These are phyloP conservation scores for Maniola jurtina DNA, from an alignment of 1,140 invertebrate species.

Conservation along the genomic window DNA sequence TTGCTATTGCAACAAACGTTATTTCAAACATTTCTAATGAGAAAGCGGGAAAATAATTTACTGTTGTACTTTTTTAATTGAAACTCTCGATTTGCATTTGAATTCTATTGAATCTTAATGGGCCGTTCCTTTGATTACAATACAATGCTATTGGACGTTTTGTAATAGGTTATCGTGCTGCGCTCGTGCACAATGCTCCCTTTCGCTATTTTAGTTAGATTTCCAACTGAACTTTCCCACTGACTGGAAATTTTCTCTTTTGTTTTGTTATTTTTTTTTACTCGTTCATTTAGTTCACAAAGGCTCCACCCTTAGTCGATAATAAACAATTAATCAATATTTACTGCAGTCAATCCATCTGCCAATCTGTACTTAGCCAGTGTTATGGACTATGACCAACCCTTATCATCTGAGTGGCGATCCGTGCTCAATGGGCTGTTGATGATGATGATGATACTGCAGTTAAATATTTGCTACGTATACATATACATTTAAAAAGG, in stretches of 20 bases:
- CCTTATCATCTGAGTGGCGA: no score
- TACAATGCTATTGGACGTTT: not conserved
- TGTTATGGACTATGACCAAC: no score
- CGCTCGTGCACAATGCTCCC: not conserved
- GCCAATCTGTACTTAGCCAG: no score
- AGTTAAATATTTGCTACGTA: no score
- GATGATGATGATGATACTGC: no score
- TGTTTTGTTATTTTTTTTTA: not conserved
- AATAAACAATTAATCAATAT: no score
- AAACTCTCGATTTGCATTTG: conserved; percentile 14
- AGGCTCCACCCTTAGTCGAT: no score
- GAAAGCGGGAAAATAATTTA: not conserved
- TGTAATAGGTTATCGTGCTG: not conserved
- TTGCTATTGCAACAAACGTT: no score
- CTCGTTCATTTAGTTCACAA: not conserved
- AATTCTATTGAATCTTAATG: conserved; percentile 16
- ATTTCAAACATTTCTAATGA: not conserved
- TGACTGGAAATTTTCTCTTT: not conserved
- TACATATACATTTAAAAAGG: no score
- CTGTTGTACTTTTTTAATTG: conserved; percentile 2
- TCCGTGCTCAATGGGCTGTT: no score
- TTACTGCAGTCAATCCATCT: no score
- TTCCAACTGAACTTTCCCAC: not conserved
- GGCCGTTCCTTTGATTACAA: conserved; percentile 14
- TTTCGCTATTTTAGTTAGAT: not conserved